Evolutionary conservation across 2,797 vertebrate species (phyloP).

Genomic region (Oophaga sylvatica): DNA sequence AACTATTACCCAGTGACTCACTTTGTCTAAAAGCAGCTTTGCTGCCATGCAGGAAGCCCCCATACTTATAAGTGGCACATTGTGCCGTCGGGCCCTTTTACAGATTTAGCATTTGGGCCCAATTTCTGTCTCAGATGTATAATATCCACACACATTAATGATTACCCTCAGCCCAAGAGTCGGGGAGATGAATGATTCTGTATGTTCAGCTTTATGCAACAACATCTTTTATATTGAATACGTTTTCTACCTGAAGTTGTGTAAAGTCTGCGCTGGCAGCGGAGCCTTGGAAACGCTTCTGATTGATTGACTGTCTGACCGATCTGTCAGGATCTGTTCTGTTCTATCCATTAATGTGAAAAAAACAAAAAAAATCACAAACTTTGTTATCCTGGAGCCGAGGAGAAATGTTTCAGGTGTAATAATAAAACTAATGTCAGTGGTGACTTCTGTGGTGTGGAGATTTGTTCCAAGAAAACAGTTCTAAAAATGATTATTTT

Average conservation of each 20-base stretch:
- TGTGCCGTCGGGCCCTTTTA: neutral
- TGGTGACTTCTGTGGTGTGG: neutral
- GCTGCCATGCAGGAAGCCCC: too few relatives aligned
- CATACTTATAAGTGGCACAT: too few relatives aligned
- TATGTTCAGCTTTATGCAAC: neutral
- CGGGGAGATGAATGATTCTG: neutral
- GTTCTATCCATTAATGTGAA: neutral
- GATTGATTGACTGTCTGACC: conserved; percentile 9
- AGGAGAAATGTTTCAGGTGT: neutral
- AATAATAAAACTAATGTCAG: conserved; percentile 14
- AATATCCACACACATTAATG: neutral
- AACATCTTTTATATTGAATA: conserved; percentile 9
- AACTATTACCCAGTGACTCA: too few relatives aligned
- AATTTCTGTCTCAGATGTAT: neutral
- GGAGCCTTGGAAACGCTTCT: neutral
- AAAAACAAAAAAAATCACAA: neutral
- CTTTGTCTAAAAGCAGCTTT: too few relatives aligned
- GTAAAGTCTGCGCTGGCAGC: neutral
- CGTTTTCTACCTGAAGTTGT: neutral
- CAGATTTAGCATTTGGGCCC: neutral
- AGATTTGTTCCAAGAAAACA: neutral
- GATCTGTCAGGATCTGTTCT: neutral
- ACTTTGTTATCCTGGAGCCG: neutral
- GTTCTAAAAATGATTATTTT: conserved; percentile 4
- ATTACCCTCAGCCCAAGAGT: neutral